Evolutionary conservation across 2,113 vertebrate species (phyloP).

Genomic region (Nothocercus julius): DNA sequence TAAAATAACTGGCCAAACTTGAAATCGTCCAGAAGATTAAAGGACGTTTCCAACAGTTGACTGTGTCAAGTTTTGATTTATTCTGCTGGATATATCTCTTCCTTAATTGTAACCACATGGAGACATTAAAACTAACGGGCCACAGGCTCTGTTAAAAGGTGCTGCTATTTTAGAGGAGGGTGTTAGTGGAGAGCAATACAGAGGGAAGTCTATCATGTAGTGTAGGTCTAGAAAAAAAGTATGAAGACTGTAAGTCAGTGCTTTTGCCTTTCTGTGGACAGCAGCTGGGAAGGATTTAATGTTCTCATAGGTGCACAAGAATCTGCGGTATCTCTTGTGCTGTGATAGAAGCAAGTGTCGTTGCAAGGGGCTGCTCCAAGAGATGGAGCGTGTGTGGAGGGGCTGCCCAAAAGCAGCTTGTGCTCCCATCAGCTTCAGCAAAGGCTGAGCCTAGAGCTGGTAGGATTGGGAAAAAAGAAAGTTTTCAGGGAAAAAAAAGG

Average conservation of each 20-base stretch:
- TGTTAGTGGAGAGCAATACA: background rate
- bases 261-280: background rate
- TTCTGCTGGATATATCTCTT: background rate
- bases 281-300: background rate
- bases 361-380: background rate
- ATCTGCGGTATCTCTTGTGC: accelerated
- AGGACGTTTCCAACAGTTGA: conserved; percentile 12
- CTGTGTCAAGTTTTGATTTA: conserved; percentile 18
- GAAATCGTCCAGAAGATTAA: conserved; percentile 26
- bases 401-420: background rate
- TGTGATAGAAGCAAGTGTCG: accelerated
- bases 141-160: background rate
- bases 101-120: conserved; percentile 4
- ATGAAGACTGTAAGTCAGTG: background rate
- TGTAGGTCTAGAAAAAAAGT: background rate
- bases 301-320: accelerated
- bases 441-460: background rate
- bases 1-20: background rate
- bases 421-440: background rate
- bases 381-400: background rate
- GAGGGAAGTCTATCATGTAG: background rate
- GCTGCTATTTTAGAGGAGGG: background rate
- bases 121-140: background rate
- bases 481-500: background rate
- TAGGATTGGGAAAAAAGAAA: background rate